Conservation (phyloP, 2,797 vertebrate genomes). For the Halcyon chelicuti region DNA sequence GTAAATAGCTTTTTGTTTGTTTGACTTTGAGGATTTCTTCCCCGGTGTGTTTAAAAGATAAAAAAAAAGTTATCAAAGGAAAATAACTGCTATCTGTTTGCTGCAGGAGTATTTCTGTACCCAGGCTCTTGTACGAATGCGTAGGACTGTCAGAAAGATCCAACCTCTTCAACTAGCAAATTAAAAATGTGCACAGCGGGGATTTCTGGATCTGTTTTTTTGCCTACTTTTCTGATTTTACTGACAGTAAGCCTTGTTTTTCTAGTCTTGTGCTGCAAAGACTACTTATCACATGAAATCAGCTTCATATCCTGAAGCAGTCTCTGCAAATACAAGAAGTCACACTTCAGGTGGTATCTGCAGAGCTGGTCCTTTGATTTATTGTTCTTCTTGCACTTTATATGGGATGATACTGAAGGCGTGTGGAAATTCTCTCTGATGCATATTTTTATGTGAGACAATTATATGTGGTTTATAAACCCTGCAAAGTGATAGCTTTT, state of each 20-base stretch:
- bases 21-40: slow-evolving; percentile 24
- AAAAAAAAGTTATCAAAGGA: neutral
- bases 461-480: neutral
- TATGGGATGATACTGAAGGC: neutral
- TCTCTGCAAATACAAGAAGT: neutral
- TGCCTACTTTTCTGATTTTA: neutral
- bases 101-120: slow-evolving; percentile 24
- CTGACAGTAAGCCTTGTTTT: neutral
- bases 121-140: neutral
- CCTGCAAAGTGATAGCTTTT: neutral
- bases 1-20: slow-evolving; percentile 45
- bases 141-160: neutral
- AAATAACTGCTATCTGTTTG: slow-evolving; percentile 28
- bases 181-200: neutral
- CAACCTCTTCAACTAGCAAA: slow-evolving; percentile 4
- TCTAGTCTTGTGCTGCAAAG: neutral
- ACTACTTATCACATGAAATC: neutral
- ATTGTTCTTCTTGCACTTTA: neutral
- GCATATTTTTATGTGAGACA: neutral
- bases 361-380: neutral
- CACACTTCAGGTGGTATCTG: neutral
- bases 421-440: neutral
- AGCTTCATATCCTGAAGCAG: neutral
- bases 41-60: slow-evolving; percentile 18
- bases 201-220: neutral